Evolutionary conservation across 2,888 invertebrate genomes (phyloP), one percentile per base, ranked within the genome.

Genomic region (Lasioglossum morio): DNA sequence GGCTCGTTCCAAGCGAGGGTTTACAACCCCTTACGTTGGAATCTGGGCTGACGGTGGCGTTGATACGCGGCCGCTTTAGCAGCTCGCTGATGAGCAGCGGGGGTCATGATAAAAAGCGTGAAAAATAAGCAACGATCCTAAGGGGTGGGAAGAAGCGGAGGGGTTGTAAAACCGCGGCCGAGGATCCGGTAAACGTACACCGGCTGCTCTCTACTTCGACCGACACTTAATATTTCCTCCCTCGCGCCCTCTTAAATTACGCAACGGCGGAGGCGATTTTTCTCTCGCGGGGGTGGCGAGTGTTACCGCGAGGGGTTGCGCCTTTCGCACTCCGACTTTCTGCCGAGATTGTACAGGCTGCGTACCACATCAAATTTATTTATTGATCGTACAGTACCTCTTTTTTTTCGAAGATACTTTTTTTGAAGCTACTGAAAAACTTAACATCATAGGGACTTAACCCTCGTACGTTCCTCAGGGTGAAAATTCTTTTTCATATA

Each of bases 201-300:
- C 66, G 66, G 30, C 23, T 81, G 82, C 7, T 53, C 57, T 75
- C 72, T 63, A n/a, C 60, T 76, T 72, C 78, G 63, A 72, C 48
- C 60, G 74, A 72, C 74, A 63, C 83, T 77, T 77, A 70, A 84
- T 78, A 77, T 74, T 74, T 78, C 57, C 53, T 37, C 46, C 53
- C 46, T 46, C 23, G 16, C 60, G 43, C 43, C 80, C 53, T 84
- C 77, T 84, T 80, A 84, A 85, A 85, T 85, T 85, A 85, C 75
- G 63, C n/a, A 34, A 37, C 12, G 27, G 77, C 85, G 74, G 70
- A 85, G 60, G 60, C 76, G 72, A 84, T 75, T 80, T 60, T 70
- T 73, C 8, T 7, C 34, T 4, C 30, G 63, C 30, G 7, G n/a
- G 60, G 4, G n/a, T 14, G 63, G 27, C 27, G 14, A 43, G 43